Conservation (phyloP, 2,113 vertebrate genomes). For the Talpa occidentalis region DNA sequence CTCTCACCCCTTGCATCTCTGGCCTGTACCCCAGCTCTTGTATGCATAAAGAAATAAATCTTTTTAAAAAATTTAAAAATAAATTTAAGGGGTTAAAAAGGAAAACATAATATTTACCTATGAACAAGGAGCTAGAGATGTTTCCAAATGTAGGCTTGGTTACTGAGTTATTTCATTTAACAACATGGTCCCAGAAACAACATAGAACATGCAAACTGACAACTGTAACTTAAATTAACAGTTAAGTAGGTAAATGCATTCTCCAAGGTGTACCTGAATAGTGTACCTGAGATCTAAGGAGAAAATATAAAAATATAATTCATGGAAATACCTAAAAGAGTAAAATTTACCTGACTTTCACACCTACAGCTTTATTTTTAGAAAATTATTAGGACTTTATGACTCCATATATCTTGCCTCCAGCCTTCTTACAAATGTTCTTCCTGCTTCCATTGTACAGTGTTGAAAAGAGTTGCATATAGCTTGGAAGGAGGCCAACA, state of each 20-base stretch:
- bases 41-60: no score
- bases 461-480: neutral
- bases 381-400: neutral
- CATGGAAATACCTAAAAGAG: neutral
- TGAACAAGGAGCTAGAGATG: neutral
- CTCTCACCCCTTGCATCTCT: no score
- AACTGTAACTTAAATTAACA: neutral
- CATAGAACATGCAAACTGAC: neutral
- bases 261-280: neutral
- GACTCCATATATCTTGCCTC: neutral
- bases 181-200: neutral
- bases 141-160: neutral
- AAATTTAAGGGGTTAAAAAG: neutral
- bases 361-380: neutral
- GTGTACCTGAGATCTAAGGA: neutral
- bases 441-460: neutral
- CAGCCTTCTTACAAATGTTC: neutral
- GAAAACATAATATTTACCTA: conserved; percentile 23
- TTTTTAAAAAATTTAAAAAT: no score
- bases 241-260: neutral
- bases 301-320: neutral
- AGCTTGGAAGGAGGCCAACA: neutral
- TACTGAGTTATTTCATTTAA: neutral
- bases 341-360: neutral
- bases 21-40: no score